Percentiles rank a stretch among this genome's conserved stretches.
Conservation (phyloP, 2,113 vertebrate species). For the Shinisaurus crocodilurus region DNA sequence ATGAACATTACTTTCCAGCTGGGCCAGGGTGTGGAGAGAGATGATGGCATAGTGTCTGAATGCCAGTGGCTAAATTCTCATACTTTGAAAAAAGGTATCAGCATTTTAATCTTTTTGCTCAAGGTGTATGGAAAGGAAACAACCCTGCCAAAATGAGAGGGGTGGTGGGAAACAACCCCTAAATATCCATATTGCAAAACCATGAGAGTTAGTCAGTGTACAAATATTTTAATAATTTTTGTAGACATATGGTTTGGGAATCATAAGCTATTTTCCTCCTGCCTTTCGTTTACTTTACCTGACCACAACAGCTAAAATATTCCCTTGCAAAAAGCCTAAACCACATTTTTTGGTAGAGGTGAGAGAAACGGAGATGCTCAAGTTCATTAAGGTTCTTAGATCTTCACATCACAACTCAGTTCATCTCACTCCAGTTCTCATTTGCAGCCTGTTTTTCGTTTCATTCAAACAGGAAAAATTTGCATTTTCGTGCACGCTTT, state of each 20-base stretch:
- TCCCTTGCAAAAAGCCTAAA: neutral
- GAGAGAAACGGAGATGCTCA: too few species aligned
- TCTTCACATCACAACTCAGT: too few species aligned
- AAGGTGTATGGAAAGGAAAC: neutral
- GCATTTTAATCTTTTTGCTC: neutral
- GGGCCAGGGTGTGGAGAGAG: neutral
- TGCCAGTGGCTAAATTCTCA: neutral
- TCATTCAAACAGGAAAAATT: too few species aligned
- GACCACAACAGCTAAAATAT: neutral
- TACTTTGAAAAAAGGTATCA: neutral
- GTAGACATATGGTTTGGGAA: neutral
- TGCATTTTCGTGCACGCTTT: too few species aligned
- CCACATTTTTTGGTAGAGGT: neutral
- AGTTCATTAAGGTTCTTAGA: too few species aligned
- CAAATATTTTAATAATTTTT: neutral
- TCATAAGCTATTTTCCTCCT: neutral
- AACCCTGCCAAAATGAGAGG: neutral
- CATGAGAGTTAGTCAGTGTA: neutral
- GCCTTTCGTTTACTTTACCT: neutral
- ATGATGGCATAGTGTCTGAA: neutral
- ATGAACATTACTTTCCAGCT: neutral
- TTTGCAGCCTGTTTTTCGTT: too few species aligned
- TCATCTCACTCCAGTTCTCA: too few species aligned
- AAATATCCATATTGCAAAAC: neutral
- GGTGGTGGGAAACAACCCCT: too few species aligned